Base-by-base conservation (phyloP, 2,888 invertebrate species). In the Halocaridina rubra region DNA sequence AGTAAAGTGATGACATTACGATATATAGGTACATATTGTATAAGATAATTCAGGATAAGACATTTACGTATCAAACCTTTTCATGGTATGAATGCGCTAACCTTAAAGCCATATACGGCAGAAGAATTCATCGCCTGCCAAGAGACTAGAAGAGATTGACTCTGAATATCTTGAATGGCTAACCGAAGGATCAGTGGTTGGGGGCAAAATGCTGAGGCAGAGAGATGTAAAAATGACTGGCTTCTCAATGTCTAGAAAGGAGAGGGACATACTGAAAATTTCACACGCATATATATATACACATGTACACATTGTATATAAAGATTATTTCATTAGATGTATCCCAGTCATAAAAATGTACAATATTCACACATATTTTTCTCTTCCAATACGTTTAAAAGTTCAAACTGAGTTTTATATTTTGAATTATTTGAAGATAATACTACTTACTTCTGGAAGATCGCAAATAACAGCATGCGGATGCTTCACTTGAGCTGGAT, bases 81-180 rank as follows among this genome's bases (percentile, higher is more conserved):
- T n/a, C n/a, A n/a, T n/a, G n/a, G n/a, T n/a, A n/a, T n/a, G n/a
- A n/a, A n/a, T n/a, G 19, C 16, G 57, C 95, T 95, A 89, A 97
- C 95, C 92, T 95, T 95, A 91, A 95, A 97, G 89, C 96, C 96
- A 89, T 94, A 94, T 89, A 97, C 93, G 16, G 90, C 89, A 82
- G 95, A 95, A 91, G 96, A 95, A 91, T 96, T 96, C 89, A 96
- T 93, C 90, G 96, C 95, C 91, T 96, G 96, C 97, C 97, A 97
- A 13, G 88, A 86, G 67, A 90, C 88, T 24, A 88, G 61, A 33
- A 88, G 61, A 2, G 87, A 87, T 76, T 87, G 84, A 33, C 87
- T 86, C 85, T 86, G 86, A 27, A 88, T 86, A 69, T 88, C 88
- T 67, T 87, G 84, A n/a, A 86, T 81, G 24, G 81, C 84, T 53